phyloP scores from a whole-genome alignment of 2,888 invertebrate genomes.

The Ophioninae sp. region DNA sequence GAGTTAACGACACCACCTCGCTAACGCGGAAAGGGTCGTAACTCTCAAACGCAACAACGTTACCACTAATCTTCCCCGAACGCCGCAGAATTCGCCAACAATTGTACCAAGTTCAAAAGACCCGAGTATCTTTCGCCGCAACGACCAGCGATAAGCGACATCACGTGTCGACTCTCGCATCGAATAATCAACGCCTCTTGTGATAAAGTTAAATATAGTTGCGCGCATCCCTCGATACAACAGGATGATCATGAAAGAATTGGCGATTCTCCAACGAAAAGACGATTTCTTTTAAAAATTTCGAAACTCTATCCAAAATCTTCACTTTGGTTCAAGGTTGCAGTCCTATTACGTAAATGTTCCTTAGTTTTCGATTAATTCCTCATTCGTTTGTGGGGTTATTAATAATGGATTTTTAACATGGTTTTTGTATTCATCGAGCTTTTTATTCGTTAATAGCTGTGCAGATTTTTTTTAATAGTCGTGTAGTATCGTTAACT shows the following conservation, averaged over 20 bases:
- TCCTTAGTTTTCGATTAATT: no score
- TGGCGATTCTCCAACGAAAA: neutral
- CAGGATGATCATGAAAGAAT: neutral
- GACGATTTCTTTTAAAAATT: neutral
- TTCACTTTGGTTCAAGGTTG: no score
- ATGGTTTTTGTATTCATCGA: no score
- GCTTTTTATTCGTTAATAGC: no score
- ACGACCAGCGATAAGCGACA: constrained; percentile 18
- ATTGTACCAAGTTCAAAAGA: constrained; percentile 1
- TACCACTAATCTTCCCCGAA: neutral
- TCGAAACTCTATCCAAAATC: no score
- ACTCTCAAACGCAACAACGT: neutral
- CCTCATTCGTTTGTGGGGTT: no score
- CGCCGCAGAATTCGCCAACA: constrained; percentile 1
- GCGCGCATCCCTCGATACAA: constrained; percentile 7
- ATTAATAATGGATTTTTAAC: no score
- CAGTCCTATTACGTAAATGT: no score
- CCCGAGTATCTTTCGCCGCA: constrained; percentile 17
- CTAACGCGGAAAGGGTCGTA: constrained; percentile 23
- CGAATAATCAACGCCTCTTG: constrained; percentile 46
- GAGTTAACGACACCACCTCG: neutral
- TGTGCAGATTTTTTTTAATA: no score
- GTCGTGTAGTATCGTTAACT: no score
- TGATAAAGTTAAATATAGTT: constrained; percentile 32
- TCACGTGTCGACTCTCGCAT: constrained; percentile 35